Evolutionary conservation across 2,888 invertebrate species (phyloP).

Genomic region (Thyatira batis): DNA sequence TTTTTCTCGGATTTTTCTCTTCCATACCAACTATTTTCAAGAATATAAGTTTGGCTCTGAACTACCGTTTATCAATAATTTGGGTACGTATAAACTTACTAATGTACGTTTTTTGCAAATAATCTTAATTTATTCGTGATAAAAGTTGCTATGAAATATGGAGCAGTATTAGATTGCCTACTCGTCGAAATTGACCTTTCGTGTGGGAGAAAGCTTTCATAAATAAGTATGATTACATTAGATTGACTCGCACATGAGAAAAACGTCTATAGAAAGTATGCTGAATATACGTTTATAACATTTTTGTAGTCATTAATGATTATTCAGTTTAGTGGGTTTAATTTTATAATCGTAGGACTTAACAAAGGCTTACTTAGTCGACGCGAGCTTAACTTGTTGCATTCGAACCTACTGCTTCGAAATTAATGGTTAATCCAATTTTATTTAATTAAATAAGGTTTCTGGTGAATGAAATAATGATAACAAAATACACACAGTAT

Average conservation of each 20-base stretch:
- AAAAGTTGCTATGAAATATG: no score
- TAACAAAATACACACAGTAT: not conserved
- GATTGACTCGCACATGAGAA: not conserved
- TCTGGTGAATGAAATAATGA: no score
- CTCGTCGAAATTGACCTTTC: not conserved
- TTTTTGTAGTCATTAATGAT: conserved; percentile 7
- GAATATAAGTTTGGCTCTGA: not conserved
- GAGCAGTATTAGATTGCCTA: not conserved
- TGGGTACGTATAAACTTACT: not conserved
- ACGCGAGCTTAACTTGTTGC: conserved; percentile 62
- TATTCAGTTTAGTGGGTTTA: conserved; percentile 16
- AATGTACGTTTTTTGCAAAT: no score
- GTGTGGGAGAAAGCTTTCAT: not conserved
- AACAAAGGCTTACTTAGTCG: conserved; percentile 37
- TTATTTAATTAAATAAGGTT: not conserved
- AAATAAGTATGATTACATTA: no score
- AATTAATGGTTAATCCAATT: not conserved
- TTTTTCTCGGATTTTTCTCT: not conserved
- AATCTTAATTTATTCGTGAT: no score
- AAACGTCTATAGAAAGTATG: not conserved
- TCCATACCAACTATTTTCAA: not conserved
- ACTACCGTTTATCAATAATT: not conserved
- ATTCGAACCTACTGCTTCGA: conserved; percentile 32
- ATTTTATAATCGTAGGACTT: conserved; percentile 31
- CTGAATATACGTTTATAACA: not conserved